phyloP scores from a whole-genome alignment of 2,797 vertebrate species.

The Coluber constrictor region DNA sequence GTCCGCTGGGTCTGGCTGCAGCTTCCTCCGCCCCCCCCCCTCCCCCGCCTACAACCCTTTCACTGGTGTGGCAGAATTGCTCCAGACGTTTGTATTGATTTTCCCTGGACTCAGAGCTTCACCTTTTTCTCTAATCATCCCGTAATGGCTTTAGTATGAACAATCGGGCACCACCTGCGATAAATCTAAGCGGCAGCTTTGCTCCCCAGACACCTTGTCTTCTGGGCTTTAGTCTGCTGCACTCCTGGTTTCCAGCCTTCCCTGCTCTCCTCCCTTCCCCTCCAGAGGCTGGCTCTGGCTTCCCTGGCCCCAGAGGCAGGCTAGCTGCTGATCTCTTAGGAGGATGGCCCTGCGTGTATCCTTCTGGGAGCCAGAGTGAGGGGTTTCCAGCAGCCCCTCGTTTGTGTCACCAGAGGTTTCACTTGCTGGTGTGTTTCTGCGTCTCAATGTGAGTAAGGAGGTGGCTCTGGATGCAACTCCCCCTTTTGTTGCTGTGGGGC shows the following conservation, averaged over 20 bases:
- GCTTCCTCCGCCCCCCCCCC: background rate
- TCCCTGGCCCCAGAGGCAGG: fast-evolving
- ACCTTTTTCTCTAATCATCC: constrained; percentile 99
- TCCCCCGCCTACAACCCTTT: constrained; percentile 68
- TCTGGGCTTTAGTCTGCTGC: background rate
- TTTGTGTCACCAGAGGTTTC: background rate
- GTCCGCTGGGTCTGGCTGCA: background rate
- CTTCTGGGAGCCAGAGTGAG: background rate
- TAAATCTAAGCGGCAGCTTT: constrained; percentile 94
- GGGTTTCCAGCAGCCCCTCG: background rate
- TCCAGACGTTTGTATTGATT: constrained; percentile 99
- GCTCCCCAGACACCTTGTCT: constrained; percentile 73
- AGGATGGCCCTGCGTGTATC: background rate
- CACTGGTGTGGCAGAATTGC: constrained; percentile 88
- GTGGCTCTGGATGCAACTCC: background rate
- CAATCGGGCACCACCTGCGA: constrained; percentile 97
- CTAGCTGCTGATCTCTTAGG: background rate
- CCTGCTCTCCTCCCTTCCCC: background rate
- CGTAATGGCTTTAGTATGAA: constrained; percentile 99
- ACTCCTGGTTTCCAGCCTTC: constrained; percentile 22
- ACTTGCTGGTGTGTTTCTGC: background rate
- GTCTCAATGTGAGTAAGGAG: background rate
- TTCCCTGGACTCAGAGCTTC: constrained; percentile 99
- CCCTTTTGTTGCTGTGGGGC: background rate
- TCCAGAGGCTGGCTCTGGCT: background rate